These are phyloP conservation scores for Chinchilla lanigera DNA, from an alignment of 2,113 vertebrate species.

Conservation along the genomic window DNA sequence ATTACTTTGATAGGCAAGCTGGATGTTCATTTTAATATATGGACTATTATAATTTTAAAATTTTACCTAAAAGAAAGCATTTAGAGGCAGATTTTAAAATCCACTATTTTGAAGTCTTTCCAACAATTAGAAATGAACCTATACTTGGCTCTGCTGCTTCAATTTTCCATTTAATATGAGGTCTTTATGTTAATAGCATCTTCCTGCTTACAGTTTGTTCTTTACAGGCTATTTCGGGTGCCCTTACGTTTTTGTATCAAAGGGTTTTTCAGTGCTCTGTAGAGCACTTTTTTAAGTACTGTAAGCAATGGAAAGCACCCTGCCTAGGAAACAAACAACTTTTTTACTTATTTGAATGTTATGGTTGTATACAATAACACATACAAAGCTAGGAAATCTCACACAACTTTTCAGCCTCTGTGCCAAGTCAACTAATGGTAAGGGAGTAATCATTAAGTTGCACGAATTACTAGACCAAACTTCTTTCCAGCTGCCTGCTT, in stretches of 20 bases:
- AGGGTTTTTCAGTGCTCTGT: not conserved
- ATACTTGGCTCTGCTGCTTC: not conserved
- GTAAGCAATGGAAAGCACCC: not conserved
- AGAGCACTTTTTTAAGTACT: not conserved
- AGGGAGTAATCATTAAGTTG: not conserved
- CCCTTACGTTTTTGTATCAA: not conserved
- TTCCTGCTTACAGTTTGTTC: not conserved
- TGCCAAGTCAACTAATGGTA: not conserved
- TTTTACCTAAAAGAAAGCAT: not conserved
- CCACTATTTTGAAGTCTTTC: slow-evolving; percentile 61
- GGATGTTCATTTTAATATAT: slow-evolving; percentile 49
- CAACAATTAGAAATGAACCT: slow-evolving; percentile 16
- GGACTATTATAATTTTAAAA: not conserved
- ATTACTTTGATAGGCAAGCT: slow-evolving; percentile 15
- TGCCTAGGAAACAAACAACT: not conserved
- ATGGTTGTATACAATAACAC: not conserved
- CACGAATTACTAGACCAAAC: not conserved
- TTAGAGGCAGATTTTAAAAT: slow-evolving; percentile 16
- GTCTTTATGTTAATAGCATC: not conserved
- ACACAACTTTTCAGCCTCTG: not conserved
- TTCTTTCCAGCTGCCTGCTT: not conserved
- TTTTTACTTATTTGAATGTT: not conserved
- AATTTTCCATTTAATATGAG: slow-evolving; percentile 6
- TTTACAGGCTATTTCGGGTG: not conserved
- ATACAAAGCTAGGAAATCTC: not conserved